These are phyloP conservation scores for Stegana nigrithorax DNA, from an alignment of 2,888 invertebrate species.

Conservation along the genomic window DNA sequence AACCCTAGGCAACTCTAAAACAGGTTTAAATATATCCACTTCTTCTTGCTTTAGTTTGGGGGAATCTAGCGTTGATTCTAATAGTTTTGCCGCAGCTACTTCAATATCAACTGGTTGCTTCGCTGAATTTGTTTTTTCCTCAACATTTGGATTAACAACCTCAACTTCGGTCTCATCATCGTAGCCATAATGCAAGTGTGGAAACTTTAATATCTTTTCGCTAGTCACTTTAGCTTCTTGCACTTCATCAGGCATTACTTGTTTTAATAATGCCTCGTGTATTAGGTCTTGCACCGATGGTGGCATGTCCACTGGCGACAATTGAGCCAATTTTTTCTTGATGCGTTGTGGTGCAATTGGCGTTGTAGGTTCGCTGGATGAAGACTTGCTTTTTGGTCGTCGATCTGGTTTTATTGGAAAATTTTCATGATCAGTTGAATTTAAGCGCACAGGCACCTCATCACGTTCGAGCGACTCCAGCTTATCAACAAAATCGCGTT, in stretches of 20 bases:
- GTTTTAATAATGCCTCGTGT: no score
- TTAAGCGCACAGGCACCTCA: slow-evolving; percentile 15
- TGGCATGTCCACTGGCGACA: slow-evolving; percentile 60
- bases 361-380: slow-evolving; percentile 58
- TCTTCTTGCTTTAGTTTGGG: no score
- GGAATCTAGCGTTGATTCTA: no score
- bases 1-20: no score
- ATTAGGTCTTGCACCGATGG: slow-evolving; percentile 66
- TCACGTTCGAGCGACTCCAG: slow-evolving; percentile 54
- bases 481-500: slow-evolving; percentile 48
- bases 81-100: neutral
- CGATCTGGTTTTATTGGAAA: slow-evolving; percentile 61
- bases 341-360: slow-evolving; percentile 54
- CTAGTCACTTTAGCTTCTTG: no score
- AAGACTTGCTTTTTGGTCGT: slow-evolving; percentile 57
- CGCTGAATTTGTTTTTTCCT: neutral
- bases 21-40: no score
- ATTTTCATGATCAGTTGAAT: slow-evolving; percentile 28
- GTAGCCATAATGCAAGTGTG: slow-evolving; percentile 38
- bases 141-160: no score
- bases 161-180: slow-evolving; percentile 40
- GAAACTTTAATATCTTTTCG: slow-evolving; percentile 41
- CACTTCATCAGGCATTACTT: no score
- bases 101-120: neutral
- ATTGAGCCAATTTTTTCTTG: slow-evolving; percentile 54